Evolutionary conservation across 2,888 invertebrate genomes (phyloP), one percentile per base, ranked within the genome.

Genomic region (Anoncus sp.): DNA sequence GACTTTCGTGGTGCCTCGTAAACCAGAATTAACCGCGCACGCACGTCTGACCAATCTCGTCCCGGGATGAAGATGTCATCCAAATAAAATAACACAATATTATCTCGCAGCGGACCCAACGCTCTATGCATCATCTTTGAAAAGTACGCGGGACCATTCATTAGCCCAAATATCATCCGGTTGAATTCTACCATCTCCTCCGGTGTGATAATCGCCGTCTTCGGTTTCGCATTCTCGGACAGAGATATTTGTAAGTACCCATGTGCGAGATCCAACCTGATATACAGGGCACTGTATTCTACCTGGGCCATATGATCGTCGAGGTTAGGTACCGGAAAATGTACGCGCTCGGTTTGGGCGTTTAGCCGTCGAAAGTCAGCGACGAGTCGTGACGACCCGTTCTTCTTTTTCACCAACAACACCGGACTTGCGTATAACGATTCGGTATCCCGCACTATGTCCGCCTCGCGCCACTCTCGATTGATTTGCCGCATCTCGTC

Each of bases 21-120:
- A 1, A 35, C 63, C 10, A 14, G 4, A 6, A 38, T 22, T 1
- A 69, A n/a, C 31, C 27, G 14, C 10, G 7, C 18, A 6, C 4
- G n/a, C 60, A 88, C 81, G 14, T 86, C 83, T 0, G 67, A 18
- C 82, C 84, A 86, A 4, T 71, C 47, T 10, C 20, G 63, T 2
- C 31, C 60, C 16, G 60, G 60, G 3, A 71, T 47, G 6, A 60
- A 5, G 0, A 71, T 31, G 7, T 71, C 60, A 10, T 71, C 71
- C 0, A 71, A 12, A 9, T 71, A 71, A 7, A 47, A 69, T 6
- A 49, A 14, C 0, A 27, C 49, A 0, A 57, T 45, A 1, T 12
- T 35, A 14, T 73, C 65, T 2, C 73, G 27, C 0, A 63, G 7
- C 3, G 55, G 63, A 10, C 57, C 47, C 0, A 73, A 35, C 0